These are phyloP conservation scores for Pteria penguin DNA, from an alignment of 2,888 invertebrate genomes.

Conservation along the genomic window DNA sequence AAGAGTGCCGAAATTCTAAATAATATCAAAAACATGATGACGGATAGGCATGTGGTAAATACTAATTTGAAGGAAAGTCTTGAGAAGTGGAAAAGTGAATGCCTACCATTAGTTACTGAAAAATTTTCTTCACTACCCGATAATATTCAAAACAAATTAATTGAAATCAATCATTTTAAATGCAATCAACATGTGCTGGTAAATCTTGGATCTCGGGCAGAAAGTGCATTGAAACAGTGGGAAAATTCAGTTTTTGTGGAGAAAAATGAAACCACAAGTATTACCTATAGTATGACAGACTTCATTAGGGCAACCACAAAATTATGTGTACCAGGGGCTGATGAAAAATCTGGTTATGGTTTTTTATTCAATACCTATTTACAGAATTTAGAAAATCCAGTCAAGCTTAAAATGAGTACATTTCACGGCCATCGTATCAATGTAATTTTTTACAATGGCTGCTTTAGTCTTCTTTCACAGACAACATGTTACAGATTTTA, in stretches of 20 bases:
- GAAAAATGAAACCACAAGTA: background rate
- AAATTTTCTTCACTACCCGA: background rate
- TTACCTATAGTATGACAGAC: slow-evolving; percentile 1
- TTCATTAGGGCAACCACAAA: slow-evolving; percentile 9
- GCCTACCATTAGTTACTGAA: background rate
- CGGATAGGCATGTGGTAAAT: background rate
- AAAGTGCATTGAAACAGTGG: no score
- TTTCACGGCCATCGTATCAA: slow-evolving; percentile 15
- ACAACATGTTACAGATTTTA: background rate
- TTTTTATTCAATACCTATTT: background rate
- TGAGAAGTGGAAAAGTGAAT: background rate
- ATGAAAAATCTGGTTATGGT: slow-evolving; percentile 17
- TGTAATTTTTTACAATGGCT: slow-evolving; percentile 10
- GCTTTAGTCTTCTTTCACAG: slow-evolving; percentile 4
- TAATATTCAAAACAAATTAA: background rate
- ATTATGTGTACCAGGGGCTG: slow-evolving; percentile 21
- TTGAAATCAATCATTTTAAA: slow-evolving; percentile 13
- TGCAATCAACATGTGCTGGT: slow-evolving; percentile 18
- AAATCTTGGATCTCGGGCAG: background rate
- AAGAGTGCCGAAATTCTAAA: background rate
- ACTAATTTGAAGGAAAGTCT: background rate
- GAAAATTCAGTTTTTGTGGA: slow-evolving; percentile 3
- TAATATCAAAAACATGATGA: background rate
- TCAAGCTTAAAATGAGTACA: background rate
- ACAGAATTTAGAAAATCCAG: slow-evolving; percentile 2